Percentiles rank a stretch among this genome's conserved stretches.
phyloP scores from a whole-genome alignment of 2,797 vertebrate genomes.

The Petrocephalus schoutedeni region DNA sequence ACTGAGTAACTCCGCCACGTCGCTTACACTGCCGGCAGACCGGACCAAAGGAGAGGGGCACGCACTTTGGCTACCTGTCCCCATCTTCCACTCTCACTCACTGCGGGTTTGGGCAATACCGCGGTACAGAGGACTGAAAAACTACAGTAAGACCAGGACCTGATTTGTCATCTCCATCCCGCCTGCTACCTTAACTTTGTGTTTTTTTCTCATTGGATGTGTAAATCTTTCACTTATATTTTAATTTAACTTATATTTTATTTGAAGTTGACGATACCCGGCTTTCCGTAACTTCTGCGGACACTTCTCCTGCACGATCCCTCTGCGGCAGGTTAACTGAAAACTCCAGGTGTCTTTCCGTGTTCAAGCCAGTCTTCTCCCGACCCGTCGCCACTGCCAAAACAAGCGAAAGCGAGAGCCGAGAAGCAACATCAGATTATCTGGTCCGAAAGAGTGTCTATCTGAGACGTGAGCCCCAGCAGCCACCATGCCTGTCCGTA shows the following conservation, averaged over 20 bases:
- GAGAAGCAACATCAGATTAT: background rate
- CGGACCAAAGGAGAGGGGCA: background rate
- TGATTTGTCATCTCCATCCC: background rate
- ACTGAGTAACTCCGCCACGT: background rate
- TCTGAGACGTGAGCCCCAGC: background rate
- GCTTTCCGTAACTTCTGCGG: background rate
- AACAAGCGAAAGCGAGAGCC: background rate
- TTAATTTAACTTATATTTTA: background rate
- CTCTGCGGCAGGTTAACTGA: background rate
- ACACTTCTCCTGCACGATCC: background rate
- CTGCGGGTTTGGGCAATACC: background rate
- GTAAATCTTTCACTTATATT: background rate
- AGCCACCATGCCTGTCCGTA: conserved; percentile 78
- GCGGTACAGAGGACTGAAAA: background rate
- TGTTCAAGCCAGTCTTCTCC: background rate
- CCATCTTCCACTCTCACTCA: background rate
- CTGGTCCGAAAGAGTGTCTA: background rate
- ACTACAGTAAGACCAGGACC: background rate
- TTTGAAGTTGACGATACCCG: background rate
- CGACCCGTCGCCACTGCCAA: background rate
- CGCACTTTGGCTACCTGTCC: background rate
- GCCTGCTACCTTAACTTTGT: background rate
- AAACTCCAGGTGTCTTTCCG: background rate
- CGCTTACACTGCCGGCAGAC: background rate
- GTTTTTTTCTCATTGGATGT: background rate